Conservation (phyloP, 92 coral and sea anemone genomes). For the Virgularia gustaviana region DNA sequence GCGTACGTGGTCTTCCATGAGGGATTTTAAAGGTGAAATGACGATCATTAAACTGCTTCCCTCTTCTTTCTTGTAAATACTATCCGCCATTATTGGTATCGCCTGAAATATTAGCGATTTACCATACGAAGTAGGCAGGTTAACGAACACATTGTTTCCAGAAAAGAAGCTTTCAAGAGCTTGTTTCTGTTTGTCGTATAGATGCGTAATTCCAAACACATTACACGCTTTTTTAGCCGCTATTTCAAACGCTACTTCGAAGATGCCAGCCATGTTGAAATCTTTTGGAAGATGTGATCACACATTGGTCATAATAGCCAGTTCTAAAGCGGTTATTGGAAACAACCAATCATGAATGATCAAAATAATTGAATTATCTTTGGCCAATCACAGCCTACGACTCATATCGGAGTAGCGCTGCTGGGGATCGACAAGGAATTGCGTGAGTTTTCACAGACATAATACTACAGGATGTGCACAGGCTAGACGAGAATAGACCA, state of each 20-base stretch:
- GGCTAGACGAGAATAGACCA: too few relatives aligned
- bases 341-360: too few relatives aligned
- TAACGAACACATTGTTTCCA: background rate
- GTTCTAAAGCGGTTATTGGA: too few relatives aligned
- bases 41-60: constrained; percentile 25
- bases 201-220: constrained; percentile 2
- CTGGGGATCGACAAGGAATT: too few relatives aligned
- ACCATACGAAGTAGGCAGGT: constrained; percentile 10
- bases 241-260: background rate
- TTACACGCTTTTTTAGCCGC: constrained; percentile 6
- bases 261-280: constrained; percentile 8
- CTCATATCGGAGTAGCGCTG: too few relatives aligned
- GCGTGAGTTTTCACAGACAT: too few relatives aligned
- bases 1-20: constrained; percentile 14
- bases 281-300: background rate
- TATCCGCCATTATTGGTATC: constrained; percentile 13
- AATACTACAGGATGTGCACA: too few relatives aligned
- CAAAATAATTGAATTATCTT: too few relatives aligned
- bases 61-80: background rate
- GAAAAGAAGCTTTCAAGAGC: constrained; percentile 3
- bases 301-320: background rate
- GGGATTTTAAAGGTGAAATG: constrained; percentile 18
- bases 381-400: too few relatives aligned
- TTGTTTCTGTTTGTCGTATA: constrained; percentile 3
- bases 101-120: constrained; percentile 19